Evolutionary conservation across 2,113 vertebrate species (phyloP).

Genomic region (Salvelinus namaycush): DNA sequence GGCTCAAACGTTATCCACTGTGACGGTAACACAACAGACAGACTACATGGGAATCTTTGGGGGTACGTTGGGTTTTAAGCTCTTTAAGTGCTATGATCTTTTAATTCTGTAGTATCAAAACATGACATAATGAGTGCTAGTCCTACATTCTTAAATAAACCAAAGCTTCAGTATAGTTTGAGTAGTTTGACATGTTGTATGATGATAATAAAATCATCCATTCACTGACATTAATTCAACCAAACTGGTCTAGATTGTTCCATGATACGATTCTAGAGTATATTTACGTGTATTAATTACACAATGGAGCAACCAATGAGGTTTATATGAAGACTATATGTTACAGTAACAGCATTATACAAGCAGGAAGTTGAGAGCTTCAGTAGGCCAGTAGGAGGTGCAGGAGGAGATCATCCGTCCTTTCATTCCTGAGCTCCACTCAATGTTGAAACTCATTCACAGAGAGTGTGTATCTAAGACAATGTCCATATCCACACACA

Average conservation of each 20-base stretch:
- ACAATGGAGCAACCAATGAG: too few relatives aligned
- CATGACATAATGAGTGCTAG: not conserved
- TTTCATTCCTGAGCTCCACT: not conserved
- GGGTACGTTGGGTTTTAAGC: constrained; percentile 26
- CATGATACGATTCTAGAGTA: too few relatives aligned
- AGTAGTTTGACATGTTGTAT: not conserved
- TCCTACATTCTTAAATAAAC: not conserved
- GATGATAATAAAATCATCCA: not conserved
- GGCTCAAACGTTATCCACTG: not conserved
- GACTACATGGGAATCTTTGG: constrained; percentile 15
- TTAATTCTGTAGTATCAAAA: constrained; percentile 8
- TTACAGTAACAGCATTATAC: not conserved
- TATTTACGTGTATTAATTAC: too few relatives aligned
- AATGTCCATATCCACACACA: not conserved
- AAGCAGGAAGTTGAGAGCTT: not conserved
- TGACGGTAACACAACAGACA: not conserved
- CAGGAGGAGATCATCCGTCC: not conserved
- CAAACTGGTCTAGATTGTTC: too few relatives aligned
- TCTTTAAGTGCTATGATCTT: constrained; percentile 21
- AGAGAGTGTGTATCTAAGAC: not conserved
- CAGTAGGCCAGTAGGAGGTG: constrained; percentile 47
- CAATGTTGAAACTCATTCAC: not conserved
- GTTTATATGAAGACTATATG: too few relatives aligned
- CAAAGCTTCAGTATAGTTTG: not conserved
- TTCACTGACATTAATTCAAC: too few relatives aligned